Evolutionary conservation across 2,797 vertebrate species (phyloP), one percentile per base, ranked within the genome.

Genomic region (Sebastes melanostomus): DNA sequence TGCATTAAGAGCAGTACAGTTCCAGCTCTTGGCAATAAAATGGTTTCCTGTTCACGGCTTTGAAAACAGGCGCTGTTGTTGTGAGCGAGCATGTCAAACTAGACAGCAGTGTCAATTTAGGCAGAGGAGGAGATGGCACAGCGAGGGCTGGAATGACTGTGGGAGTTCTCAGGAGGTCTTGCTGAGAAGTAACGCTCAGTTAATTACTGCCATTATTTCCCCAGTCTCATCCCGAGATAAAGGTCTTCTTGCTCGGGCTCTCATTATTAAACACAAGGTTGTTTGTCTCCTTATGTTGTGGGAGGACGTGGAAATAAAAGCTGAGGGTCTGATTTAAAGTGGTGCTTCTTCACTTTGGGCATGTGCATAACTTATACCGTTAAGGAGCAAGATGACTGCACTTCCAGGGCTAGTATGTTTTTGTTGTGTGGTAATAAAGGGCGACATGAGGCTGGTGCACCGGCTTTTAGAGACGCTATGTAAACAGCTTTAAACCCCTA

Each of bases 161-260:
- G 46, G 55, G 86, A 59, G 80, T 83, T 68, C 78, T 85, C 72
- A 13, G 36, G 66, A 81, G 77, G 82, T 71, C 82, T 81, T 13
- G n/a, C 72, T 52, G 70, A 74, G 75, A 80, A 88, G 79, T 76
- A 82, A 68, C 77, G n/a, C 74, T 88, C 84, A 77, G 77, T 88
- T 91, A 91, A 93, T 92, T 90, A 90, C 77, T 86, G 80, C 78
- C 65, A 87, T 91, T 91, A 90, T 89, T 91, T 85, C 77, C 73
- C 65, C 46, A 54, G 87, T 81, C 88, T 85, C 77, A 75, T 80
- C 80, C 78, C 2, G 50, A 83, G 73, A 87, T 85, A 77, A 86
- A 81, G 86, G 80, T 77, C 70, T 73, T 70, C 70, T 72, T 63
- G 77, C 77, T 50, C 18, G 0, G 36, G 36, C 77, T 80, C 77